phyloP scores from a whole-genome alignment of 1,140 invertebrate species.

The Glossosoma conforme region DNA sequence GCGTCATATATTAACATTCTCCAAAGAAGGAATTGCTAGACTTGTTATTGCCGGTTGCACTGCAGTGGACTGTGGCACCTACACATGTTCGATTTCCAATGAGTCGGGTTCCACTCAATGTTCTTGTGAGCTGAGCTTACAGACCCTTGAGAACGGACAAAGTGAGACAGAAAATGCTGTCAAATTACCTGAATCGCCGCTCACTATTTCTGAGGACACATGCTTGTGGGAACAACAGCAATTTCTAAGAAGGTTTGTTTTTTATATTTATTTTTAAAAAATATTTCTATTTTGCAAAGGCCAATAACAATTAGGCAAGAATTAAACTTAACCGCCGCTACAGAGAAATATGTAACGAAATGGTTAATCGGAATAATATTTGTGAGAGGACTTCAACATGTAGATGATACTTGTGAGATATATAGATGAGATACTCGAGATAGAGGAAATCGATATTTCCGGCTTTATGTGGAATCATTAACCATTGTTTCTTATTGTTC shows the following conservation, averaged over 20 bases:
- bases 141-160: conserved; percentile 33
- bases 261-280: not conserved
- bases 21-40: conserved; percentile 48
- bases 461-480: no score
- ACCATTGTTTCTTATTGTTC: no score
- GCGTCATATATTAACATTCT: conserved; percentile 44
- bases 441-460: no score
- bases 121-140: conserved; percentile 45
- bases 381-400: no score
- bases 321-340: no score
- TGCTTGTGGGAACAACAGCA: conserved; percentile 49
- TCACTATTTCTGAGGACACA: conserved; percentile 37
- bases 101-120: conserved; percentile 56
- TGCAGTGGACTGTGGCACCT: conserved; percentile 57
- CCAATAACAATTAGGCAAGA: no score
- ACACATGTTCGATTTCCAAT: conserved; percentile 57
- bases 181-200: conserved; percentile 2
- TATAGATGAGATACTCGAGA: no score
- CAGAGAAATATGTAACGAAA: no score
- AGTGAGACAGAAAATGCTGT: conserved; percentile 42
- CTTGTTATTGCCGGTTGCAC: conserved; percentile 52
- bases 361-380: no score
- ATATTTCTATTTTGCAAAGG: not conserved
- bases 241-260: conserved; percentile 37
- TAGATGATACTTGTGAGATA: no score